Conservation (phyloP, 1,140 invertebrate genomes). For the Euglossa dilemma region DNA sequence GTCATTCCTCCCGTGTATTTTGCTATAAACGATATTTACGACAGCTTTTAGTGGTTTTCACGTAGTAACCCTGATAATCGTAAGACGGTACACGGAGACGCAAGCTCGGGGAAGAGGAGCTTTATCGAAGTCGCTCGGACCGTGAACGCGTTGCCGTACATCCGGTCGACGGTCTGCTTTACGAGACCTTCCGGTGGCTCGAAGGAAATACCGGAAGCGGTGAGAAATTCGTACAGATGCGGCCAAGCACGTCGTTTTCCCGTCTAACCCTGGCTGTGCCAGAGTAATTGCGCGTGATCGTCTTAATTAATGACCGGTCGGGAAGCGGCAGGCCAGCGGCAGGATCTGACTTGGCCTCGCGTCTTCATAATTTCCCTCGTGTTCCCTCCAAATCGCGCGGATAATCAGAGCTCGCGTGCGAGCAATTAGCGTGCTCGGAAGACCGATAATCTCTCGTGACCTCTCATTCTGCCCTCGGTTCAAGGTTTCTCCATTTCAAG, state of each 20-base stretch:
- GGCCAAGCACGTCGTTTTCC: not conserved
- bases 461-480: not conserved
- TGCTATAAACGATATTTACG: too few species aligned
- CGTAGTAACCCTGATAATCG: not conserved
- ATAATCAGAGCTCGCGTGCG: constrained; percentile 30
- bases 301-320: constrained; percentile 38
- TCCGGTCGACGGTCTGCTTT: not conserved
- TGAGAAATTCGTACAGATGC: constrained; percentile 7
- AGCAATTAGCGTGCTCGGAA: constrained; percentile 5
- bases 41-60: too few species aligned
- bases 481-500: not conserved
- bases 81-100: not conserved
- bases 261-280: not conserved
- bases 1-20: too few species aligned
- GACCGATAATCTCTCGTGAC: not conserved
- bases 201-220: not conserved
- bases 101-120: not conserved
- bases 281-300: constrained; percentile 35
- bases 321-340: not conserved
- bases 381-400: constrained; percentile 4
- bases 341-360: constrained; percentile 9
- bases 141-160: constrained; percentile 5
- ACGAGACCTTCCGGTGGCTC: not conserved
- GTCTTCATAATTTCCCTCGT: constrained; percentile 36
- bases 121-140: not conserved